These are phyloP conservation scores for Sebastes minor DNA, from an alignment of 2,797 vertebrate genomes.

Conservation along the genomic window DNA sequence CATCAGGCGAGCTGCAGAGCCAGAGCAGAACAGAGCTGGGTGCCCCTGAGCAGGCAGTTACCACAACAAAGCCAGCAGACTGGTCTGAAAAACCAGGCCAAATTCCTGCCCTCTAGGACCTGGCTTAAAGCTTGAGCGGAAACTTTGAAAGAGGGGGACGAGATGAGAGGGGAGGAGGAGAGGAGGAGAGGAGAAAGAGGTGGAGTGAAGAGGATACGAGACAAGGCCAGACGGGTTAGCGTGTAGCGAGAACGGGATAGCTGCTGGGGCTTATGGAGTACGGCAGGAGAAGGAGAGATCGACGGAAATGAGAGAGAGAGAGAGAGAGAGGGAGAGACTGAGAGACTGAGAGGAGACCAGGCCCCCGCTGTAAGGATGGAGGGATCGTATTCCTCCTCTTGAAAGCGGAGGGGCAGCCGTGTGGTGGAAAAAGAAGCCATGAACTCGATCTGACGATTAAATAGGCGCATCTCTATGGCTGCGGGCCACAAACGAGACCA, in stretches of 20 bases:
- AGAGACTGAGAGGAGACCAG: constrained; percentile 57
- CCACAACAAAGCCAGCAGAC: constrained; percentile 80
- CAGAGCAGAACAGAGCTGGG: constrained; percentile 66
- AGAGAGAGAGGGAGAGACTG: constrained; percentile 45
- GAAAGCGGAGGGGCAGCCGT: constrained; percentile 69
- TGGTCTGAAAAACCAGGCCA: constrained; percentile 76
- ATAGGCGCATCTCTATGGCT: constrained; percentile 80
- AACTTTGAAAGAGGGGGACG: constrained; percentile 71
- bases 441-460: constrained; percentile 83
- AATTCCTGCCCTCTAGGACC: constrained; percentile 82
- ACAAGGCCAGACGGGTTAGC: constrained; percentile 62
- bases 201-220: constrained; percentile 75
- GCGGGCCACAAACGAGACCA: constrained; percentile 68
- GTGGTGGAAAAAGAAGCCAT: constrained; percentile 76
- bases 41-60: constrained; percentile 79
- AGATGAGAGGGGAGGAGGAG: constrained; percentile 55
- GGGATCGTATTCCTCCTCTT: constrained; percentile 75
- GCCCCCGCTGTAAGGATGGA: constrained; percentile 71
- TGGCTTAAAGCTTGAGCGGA: constrained; percentile 74
- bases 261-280: constrained; percentile 65
- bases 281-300: constrained; percentile 57
- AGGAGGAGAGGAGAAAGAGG: constrained; percentile 45
- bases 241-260: constrained; percentile 59
- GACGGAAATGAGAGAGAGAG: constrained; percentile 44
- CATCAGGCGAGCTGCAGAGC: constrained; percentile 67